A percentile compares a stretch with the other conserved stretches of the same genome.
phyloP scores from a whole-genome alignment of 2,113 vertebrate genomes.

The Ammodytes marinus region DNA sequence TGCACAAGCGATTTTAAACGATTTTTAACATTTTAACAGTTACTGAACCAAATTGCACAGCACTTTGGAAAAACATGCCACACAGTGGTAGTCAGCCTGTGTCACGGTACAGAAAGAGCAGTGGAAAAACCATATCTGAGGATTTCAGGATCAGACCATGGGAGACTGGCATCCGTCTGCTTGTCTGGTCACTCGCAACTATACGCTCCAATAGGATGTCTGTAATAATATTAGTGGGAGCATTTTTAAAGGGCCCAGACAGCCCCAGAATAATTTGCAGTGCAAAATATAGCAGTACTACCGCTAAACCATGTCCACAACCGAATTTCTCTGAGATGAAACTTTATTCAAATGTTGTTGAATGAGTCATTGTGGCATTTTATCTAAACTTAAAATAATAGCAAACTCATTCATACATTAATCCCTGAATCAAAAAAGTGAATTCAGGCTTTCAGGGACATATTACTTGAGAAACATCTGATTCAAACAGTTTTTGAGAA shows the following conservation, averaged over 20 bases:
- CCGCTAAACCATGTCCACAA: conserved; percentile 22
- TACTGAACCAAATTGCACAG: conserved; percentile 8
- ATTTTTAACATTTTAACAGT: not conserved
- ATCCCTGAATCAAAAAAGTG: no score
- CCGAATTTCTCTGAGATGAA: conserved; percentile 4
- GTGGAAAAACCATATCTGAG: conserved; percentile 52
- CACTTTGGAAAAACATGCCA: conserved; percentile 45
- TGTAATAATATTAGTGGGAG: conserved; percentile 76
- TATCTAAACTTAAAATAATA: not conserved
- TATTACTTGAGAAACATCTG: not conserved
- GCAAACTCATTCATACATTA: not conserved
- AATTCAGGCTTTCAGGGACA: no score
- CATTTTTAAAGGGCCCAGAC: conserved; percentile 63
- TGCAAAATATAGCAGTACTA: conserved; percentile 55
- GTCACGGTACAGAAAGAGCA: conserved; percentile 52
- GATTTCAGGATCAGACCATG: conserved; percentile 61
- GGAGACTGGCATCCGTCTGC: conserved; percentile 65
- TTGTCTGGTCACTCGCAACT: conserved; percentile 72
- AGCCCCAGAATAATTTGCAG: conserved; percentile 56
- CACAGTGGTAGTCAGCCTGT: no score
- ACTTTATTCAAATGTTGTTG: not conserved
- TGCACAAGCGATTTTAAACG: not conserved
- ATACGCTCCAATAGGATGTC: conserved; percentile 67
- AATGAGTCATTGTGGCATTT: not conserved
- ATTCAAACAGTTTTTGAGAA: not conserved